Conservation (phyloP, 2,113 vertebrate species). For the Amia ocellicauda region DNA sequence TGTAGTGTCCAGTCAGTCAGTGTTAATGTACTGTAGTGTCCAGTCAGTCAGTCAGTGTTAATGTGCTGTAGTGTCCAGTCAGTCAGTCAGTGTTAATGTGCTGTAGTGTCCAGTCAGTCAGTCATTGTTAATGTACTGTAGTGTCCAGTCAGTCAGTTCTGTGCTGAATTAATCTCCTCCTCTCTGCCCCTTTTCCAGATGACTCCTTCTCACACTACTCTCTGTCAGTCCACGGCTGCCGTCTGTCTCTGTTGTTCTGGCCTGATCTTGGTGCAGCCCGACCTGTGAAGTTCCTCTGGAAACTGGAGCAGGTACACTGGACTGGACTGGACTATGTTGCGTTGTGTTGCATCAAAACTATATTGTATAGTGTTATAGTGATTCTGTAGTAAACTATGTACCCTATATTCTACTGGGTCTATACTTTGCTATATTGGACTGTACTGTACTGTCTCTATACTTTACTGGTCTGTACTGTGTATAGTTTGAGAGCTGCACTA, state of each 20-base stretch:
- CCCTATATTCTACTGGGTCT: too few species aligned
- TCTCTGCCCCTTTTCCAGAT: conserved; percentile 59
- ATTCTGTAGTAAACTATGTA: too few species aligned
- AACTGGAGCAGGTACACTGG: conserved; percentile 87
- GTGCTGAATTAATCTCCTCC: not conserved
- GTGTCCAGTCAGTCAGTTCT: too few species aligned
- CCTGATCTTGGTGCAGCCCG: conserved; percentile 84
- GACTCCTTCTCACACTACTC: conserved; percentile 94
- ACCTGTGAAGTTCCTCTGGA: conserved; percentile 97
- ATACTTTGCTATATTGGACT: too few species aligned
- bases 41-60: too few species aligned
- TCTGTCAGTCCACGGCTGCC: conserved; percentile 88
- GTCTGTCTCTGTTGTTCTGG: conserved; percentile 95
- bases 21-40: too few species aligned
- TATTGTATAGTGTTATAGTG: too few species aligned
- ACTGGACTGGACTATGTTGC: not conserved
- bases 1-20: too few species aligned
- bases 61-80: too few species aligned
- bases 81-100: too few species aligned
- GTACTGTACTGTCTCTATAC: not conserved
- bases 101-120: not conserved
- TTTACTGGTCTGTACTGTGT: conserved; percentile 8
- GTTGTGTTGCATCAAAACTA: too few species aligned
- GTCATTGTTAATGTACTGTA: not conserved
- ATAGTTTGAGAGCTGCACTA: too few species aligned